Base-by-base conservation (phyloP, 2,113 vertebrate genomes). In the Cyrtonyx montezumae region DNA sequence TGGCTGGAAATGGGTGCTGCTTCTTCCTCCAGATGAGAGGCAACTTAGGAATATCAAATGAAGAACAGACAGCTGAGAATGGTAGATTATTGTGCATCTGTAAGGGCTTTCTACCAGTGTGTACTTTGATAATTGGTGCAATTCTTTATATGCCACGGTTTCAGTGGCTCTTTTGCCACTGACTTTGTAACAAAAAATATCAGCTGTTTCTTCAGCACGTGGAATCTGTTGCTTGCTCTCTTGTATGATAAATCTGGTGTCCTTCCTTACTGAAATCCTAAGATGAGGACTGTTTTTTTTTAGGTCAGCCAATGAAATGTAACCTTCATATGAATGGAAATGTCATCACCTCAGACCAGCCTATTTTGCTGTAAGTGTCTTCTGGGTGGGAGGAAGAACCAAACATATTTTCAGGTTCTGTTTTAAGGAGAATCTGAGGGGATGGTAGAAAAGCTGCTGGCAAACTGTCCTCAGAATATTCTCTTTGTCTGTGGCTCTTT, bases 241-340 rank as follows among this genome's bases (percentile, higher is more conserved):
- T 8, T 42, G n/a, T 45, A 5, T 73, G 55, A 2, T 84, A 9
- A 65, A 88, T 87, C 32, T 71, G 56, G 34, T 25, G 43, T 68
- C 32, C 62, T 49, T 22, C 48, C 45, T 34, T 81, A 66, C 9
- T 11, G 11, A 3, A 2, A 2, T 70, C 91, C 37, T 62, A 13
- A 75, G 53, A 34, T 28, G 86, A 70, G 42, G 3, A 63, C 63
- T 74, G 46, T 65, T 93, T n/a, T 70, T 76, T 75, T 81, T 40
- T 95, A 99, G 99, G 99, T 61, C 99, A 99, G 55, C 99, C 99
- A 22, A 99, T 99, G 99, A 99, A 99, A 96, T 99, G 99, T 96
- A 99, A 99, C 96, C 99, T 99, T 95, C 99, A 99, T 91, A 98
- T 99, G 97, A 99, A 99, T 85, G 99, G 99, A 74, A 99, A 98